Conservation (phyloP, 2,113 vertebrate genomes). For the Tetrax tetrax region DNA sequence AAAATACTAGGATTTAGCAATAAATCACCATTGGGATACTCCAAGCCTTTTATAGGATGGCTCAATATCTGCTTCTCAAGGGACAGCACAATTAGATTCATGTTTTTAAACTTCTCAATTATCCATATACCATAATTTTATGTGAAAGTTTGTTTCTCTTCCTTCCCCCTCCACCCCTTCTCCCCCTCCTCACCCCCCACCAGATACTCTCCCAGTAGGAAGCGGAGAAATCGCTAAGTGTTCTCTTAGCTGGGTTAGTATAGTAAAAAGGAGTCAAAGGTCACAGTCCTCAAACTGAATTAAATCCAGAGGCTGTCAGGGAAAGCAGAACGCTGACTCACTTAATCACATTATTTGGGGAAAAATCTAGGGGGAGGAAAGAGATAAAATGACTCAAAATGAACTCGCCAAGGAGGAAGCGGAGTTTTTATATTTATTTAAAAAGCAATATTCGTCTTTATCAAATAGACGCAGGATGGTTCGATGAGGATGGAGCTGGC, state of each 20-base stretch:
- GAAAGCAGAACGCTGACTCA: constrained; percentile 81
- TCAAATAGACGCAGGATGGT: constrained; percentile 73
- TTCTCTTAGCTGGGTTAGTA: constrained; percentile 81
- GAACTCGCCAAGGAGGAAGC: constrained; percentile 81
- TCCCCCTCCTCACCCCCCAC: constrained; percentile 30
- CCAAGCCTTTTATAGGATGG: constrained; percentile 97
- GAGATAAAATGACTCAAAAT: constrained; percentile 87
- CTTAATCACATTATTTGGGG: constrained; percentile 85
- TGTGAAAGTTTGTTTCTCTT: constrained; percentile 88
- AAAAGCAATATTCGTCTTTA: constrained; percentile 81
- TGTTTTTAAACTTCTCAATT: constrained; percentile 99
- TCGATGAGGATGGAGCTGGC: constrained; percentile 65
- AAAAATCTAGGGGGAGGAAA: constrained; percentile 82
- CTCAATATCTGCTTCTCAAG: constrained; percentile 92
- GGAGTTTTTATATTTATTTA: constrained; percentile 84
- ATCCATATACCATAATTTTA: constrained; percentile 96
- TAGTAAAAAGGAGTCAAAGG: constrained; percentile 86
- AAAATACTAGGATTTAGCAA: constrained; percentile 99
- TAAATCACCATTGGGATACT: constrained; percentile 99
- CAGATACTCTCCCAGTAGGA: constrained; percentile 82
- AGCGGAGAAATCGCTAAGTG: constrained; percentile 83
- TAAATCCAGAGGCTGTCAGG: constrained; percentile 81
- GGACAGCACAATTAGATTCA: constrained; percentile 97
- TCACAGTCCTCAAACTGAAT: constrained; percentile 86
- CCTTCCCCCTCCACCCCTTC: constrained; percentile 39